These are phyloP conservation scores for Hipposideros larvatus DNA, from an alignment of 2,797 vertebrate species.

Conservation along the genomic window DNA sequence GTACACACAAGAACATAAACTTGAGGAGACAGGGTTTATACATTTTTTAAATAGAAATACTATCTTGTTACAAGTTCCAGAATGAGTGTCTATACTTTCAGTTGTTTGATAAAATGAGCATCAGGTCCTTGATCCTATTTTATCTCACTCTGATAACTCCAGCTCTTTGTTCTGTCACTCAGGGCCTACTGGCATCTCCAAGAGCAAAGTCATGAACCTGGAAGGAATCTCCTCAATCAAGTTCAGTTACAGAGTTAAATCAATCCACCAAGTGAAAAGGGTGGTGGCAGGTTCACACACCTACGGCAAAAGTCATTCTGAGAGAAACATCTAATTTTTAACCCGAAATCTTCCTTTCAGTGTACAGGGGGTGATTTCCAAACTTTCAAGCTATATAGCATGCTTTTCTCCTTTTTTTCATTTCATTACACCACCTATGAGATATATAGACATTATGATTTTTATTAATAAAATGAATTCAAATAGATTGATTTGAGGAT, in stretches of 20 bases:
- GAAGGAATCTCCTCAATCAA: slow-evolving; percentile 66
- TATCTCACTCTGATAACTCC: background rate
- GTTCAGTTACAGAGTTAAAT: slow-evolving; percentile 59
- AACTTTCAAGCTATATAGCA: background rate
- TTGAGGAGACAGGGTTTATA: background rate
- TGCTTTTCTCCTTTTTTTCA: background rate
- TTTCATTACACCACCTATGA: background rate
- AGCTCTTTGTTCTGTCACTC: background rate
- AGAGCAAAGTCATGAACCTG: slow-evolving; percentile 61
- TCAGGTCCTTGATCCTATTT: background rate
- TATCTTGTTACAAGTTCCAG: background rate
- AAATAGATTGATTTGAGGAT: background rate
- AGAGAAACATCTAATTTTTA: background rate
- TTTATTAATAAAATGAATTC: slow-evolving; percentile 28
- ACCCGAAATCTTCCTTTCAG: background rate
- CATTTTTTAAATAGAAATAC: background rate
- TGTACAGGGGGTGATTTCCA: background rate
- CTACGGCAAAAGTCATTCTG: background rate
- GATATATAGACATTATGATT: background rate
- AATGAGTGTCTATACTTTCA: background rate
- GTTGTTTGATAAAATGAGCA: background rate
- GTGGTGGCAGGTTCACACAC: background rate
- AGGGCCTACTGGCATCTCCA: background rate
- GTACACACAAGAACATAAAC: background rate
- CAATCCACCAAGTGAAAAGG: slow-evolving; percentile 22